A percentile compares a stretch with the other conserved stretches of the same genome.
phyloP scores from a whole-genome alignment of 2,797 vertebrate genomes.

The Mastacembelus armatus region DNA sequence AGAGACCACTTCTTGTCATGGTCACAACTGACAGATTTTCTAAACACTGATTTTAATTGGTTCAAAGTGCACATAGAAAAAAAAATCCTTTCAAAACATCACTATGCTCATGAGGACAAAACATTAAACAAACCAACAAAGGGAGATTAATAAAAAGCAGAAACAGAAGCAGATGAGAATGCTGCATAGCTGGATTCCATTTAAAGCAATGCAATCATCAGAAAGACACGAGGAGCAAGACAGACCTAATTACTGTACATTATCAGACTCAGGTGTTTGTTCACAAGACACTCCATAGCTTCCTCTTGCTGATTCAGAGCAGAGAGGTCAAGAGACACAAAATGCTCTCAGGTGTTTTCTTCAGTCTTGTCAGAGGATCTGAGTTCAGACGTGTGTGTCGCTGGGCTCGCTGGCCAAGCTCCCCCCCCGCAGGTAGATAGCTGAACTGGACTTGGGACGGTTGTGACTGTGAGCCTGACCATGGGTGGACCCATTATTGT shows the following conservation, averaged over 20 bases:
- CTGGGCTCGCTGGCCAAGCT: slow-evolving; percentile 86
- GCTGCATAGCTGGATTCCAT: slow-evolving; percentile 98
- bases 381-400: slow-evolving; percentile 91
- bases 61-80: slow-evolving; percentile 72
- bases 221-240: slow-evolving; percentile 75
- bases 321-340: slow-evolving; percentile 41
- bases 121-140: slow-evolving; percentile 71
- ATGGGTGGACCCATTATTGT: slow-evolving; percentile 81
- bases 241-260: slow-evolving; percentile 73
- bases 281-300: slow-evolving; percentile 63
- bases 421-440: slow-evolving; percentile 90
- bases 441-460: slow-evolving; percentile 93
- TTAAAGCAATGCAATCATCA: slow-evolving; percentile 91
- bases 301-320: slow-evolving; percentile 70
- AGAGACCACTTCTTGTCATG: slow-evolving; percentile 87
- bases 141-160: slow-evolving; percentile 51
- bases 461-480: slow-evolving; percentile 69
- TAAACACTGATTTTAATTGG: slow-evolving; percentile 78
- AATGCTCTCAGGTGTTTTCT: slow-evolving; percentile 38
- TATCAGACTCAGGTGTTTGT: slow-evolving; percentile 79
- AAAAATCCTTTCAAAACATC: slow-evolving; percentile 37
- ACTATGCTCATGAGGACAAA: slow-evolving; percentile 39
- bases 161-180: slow-evolving; percentile 79
- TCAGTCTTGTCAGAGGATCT: slow-evolving; percentile 59
- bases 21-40: slow-evolving; percentile 85